Percentiles rank a stretch among this genome's conserved stretches.
phyloP scores from a whole-genome alignment of 2,888 invertebrate genomes.

The Scaptomyza polygonia region DNA sequence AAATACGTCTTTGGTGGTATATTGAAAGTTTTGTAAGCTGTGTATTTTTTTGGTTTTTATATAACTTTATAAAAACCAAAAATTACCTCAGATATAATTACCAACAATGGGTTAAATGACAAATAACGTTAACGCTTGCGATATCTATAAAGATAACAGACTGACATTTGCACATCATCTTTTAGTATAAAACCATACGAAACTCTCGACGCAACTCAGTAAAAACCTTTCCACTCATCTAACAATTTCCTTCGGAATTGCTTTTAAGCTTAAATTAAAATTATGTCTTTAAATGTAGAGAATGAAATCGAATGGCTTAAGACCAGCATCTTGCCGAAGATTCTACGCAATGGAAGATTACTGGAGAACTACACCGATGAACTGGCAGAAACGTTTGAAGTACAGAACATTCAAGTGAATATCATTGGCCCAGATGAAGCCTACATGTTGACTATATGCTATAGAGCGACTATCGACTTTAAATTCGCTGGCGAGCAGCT shows the following conservation, averaged over 20 bases:
- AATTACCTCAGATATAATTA: neutral
- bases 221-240: neutral
- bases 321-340: slow-evolving; percentile 52
- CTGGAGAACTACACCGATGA: slow-evolving; percentile 34
- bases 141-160: neutral
- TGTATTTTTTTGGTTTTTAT: no score
- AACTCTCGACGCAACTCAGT: neutral
- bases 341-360: slow-evolving; percentile 59
- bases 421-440: slow-evolving; percentile 73
- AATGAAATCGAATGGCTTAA: slow-evolving; percentile 68
- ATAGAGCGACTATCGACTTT: slow-evolving; percentile 66
- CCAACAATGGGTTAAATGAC: neutral
- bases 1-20: no score
- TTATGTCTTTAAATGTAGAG: slow-evolving; percentile 42
- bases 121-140: neutral
- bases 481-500: slow-evolving; percentile 48
- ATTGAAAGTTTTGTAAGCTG: no score
- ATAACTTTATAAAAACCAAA: no score
- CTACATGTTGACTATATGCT: slow-evolving; percentile 81
- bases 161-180: neutral
- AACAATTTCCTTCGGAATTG: neutral
- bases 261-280: neutral
- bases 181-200: neutral
- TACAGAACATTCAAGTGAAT: slow-evolving; percentile 56
- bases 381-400: slow-evolving; percentile 44